Conservation (phyloP, 2,113 vertebrate species). For the Callithrix jacchus region DNA sequence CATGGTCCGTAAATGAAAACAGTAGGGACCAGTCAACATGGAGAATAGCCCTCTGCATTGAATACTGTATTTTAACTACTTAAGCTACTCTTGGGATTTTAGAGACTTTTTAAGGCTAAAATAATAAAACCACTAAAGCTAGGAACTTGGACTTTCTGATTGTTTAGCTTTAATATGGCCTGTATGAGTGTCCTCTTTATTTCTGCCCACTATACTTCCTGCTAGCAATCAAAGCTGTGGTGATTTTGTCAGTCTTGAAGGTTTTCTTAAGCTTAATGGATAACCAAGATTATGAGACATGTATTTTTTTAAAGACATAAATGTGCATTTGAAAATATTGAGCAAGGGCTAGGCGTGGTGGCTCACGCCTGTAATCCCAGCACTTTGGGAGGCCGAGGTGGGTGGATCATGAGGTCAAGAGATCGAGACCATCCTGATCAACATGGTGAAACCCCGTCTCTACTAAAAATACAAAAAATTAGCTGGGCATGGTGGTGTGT, state of each 20-base stretch:
- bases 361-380: too few species aligned
- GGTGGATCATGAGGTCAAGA: too few species aligned
- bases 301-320: slow-evolving; percentile 30
- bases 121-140: slow-evolving; percentile 19
- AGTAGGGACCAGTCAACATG: not conserved
- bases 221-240: slow-evolving; percentile 11
- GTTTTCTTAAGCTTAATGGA: not conserved
- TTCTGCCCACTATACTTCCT: slow-evolving; percentile 33
- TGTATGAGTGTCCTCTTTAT: not conserved
- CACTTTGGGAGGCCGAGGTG: too few species aligned
- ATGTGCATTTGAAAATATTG: slow-evolving; percentile 11
- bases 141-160: not conserved
- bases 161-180: slow-evolving; percentile 27
- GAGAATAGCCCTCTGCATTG: not conserved
- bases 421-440: too few species aligned
- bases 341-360: too few species aligned
- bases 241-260: not conserved
- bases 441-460: too few species aligned
- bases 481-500: too few species aligned
- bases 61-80: not conserved
- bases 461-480: too few species aligned
- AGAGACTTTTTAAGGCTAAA: not conserved
- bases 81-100: not conserved
- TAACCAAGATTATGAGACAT: not conserved
- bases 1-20: not conserved